Evolutionary conservation across 2,888 invertebrate genomes (phyloP).

Genomic region (Drosophila rubida): DNA sequence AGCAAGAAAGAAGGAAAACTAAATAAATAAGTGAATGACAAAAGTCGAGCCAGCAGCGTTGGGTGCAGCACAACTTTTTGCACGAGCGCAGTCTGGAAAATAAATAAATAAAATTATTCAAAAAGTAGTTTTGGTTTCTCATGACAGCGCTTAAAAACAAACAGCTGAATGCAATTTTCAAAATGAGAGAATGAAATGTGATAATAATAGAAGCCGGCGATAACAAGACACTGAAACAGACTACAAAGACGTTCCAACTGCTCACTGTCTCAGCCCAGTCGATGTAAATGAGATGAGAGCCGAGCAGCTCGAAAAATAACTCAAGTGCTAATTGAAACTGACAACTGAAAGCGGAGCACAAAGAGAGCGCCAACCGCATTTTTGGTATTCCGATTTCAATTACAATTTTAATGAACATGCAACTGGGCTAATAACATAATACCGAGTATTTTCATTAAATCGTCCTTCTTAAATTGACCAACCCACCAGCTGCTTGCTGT

Average conservation of each 20-base stretch:
- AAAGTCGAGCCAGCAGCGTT: conserved; percentile 30
- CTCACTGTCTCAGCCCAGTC: conserved; percentile 16
- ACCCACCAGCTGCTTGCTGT: conserved; percentile 42
- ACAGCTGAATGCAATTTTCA: conserved; percentile 73
- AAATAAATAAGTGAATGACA: conserved; percentile 70
- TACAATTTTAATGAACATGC: conserved; percentile 34
- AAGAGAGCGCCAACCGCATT: conserved; percentile 27
- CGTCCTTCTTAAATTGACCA: conserved; percentile 52
- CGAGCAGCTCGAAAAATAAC: conserved; percentile 19
- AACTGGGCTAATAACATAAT: conserved; percentile 15
- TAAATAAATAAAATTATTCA: conserved; percentile 74
- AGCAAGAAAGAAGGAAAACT: conserved; percentile 46
- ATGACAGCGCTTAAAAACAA: conserved; percentile 69
- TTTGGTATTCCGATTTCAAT: conserved; percentile 49
- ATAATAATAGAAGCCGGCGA: conserved; percentile 50
- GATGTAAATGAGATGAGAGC: conserved; percentile 65
- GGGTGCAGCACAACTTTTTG: conserved; percentile 53
- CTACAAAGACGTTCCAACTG: conserved; percentile 28
- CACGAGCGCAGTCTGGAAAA: conserved; percentile 54
- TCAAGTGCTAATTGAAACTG: conserved; percentile 47
- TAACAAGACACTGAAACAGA: conserved; percentile 29
- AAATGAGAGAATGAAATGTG: conserved; percentile 59
- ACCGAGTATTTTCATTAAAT: conserved; percentile 21
- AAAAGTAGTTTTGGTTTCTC: conserved; percentile 71
- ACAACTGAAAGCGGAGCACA: conserved; percentile 17